Conservation (phyloP, 2,113 vertebrate species). For the Typhlomys cinereus region DNA sequence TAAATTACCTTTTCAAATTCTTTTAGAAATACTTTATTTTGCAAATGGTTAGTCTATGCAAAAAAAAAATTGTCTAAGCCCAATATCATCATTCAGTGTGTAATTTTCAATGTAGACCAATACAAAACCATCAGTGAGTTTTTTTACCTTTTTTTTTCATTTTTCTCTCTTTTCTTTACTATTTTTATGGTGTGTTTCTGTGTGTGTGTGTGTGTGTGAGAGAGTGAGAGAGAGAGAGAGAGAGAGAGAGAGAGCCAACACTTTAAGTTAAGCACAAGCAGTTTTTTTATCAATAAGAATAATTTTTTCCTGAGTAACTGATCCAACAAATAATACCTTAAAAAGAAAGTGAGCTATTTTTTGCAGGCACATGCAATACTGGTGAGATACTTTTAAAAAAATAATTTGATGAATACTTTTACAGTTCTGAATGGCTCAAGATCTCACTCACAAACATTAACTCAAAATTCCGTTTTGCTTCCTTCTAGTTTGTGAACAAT, state of each 20-base stretch:
- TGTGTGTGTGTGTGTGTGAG: neutral
- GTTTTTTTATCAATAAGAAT: conserved; percentile 21
- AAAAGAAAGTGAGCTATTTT: neutral
- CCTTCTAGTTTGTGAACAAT: neutral
- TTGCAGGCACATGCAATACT: neutral
- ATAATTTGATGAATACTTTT: neutral
- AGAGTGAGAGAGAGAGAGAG: neutral
- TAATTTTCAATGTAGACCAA: neutral
- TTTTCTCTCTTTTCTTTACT: neutral
- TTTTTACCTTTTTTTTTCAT: neutral
- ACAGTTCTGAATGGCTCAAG: neutral
- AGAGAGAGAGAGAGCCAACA: neutral
- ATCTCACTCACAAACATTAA: neutral
- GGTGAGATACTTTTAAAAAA: neutral
- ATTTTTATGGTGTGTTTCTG: neutral
- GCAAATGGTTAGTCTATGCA: neutral
- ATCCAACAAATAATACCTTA: neutral
- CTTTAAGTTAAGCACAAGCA: neutral
- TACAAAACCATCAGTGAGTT: neutral
- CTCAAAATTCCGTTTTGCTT: neutral
- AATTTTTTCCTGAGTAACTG: neutral
- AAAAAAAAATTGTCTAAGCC: neutral
- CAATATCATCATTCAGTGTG: too few species aligned
- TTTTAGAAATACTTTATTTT: conserved; percentile 26
- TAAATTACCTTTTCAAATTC: neutral